phyloP scores from a whole-genome alignment of 2,888 invertebrate species.

The Brachyptera putata region DNA sequence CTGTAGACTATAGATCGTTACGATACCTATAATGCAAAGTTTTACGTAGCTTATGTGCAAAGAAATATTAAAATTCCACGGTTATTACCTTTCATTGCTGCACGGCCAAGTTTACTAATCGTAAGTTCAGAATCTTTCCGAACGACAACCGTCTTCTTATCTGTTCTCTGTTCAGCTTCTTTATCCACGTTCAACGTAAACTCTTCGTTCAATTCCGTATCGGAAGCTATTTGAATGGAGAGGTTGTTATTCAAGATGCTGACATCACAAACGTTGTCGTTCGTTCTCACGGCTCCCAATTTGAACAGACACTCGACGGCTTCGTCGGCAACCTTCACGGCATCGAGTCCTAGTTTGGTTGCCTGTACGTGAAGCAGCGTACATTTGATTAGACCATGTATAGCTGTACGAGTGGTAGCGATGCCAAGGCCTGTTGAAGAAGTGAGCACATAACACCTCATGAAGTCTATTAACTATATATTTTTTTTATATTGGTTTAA shows the following conservation, averaged over 20 bases:
- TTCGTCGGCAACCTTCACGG: slow-evolving; percentile 46
- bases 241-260: too few species aligned
- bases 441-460: too few species aligned
- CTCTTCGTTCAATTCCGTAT: neutral
- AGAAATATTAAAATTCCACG: too few species aligned
- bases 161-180: neutral
- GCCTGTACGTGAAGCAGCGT: slow-evolving; percentile 66
- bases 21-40: too few species aligned
- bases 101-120: slow-evolving; percentile 38
- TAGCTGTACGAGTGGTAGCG: slow-evolving; percentile 51
- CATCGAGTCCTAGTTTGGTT: slow-evolving; percentile 43
- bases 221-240: neutral
- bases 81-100: slow-evolving; percentile 39
- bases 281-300: slow-evolving; percentile 43
- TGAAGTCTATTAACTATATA: too few species aligned
- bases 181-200: neutral
- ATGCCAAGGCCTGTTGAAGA: slow-evolving; percentile 49
- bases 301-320: slow-evolving; percentile 48
- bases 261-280: too few species aligned
- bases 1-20: too few species aligned
- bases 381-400: slow-evolving; percentile 53
- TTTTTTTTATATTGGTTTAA: too few species aligned
- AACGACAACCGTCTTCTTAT: neutral
- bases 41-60: too few species aligned
- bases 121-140: slow-evolving; percentile 26